Conservation (phyloP, 2,797 vertebrate genomes). For the Pseudochirops corinnae region DNA sequence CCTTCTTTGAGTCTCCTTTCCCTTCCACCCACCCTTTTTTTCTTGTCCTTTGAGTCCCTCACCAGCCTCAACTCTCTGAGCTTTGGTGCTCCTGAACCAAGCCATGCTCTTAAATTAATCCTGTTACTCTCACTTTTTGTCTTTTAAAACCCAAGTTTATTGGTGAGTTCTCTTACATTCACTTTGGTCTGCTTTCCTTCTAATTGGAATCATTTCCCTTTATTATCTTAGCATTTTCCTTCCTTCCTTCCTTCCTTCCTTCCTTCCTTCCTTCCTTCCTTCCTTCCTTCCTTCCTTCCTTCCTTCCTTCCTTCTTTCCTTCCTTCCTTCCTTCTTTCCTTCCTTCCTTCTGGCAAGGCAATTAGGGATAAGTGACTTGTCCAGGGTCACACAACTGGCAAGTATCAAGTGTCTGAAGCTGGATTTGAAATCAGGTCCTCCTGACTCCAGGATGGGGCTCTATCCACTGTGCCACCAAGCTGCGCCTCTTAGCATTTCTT, state of each 20-base stretch:
- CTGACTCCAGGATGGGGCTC: too few species aligned
- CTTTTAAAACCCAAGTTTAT: neutral
- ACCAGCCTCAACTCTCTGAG: neutral
- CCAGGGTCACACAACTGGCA: too few species aligned
- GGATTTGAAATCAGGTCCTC: too few species aligned
- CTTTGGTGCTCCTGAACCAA: neutral
- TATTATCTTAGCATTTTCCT: neutral
- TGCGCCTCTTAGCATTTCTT: neutral
- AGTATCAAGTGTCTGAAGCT: too few species aligned
- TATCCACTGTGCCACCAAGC: too few species aligned
- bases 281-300: too few species aligned
- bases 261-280: too few species aligned
- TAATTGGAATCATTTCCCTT: neutral
- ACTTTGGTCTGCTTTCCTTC: neutral
- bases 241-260: too few species aligned
- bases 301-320: too few species aligned
- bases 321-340: too few species aligned
- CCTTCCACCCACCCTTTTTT: neutral
- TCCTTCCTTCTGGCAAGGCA: too few species aligned
- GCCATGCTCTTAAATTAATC: neutral
- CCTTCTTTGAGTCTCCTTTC: neutral
- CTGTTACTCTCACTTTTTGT: neutral
- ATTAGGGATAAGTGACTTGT: too few species aligned
- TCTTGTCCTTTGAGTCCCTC: neutral
- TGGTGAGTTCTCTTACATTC: neutral